These are phyloP conservation scores for Trididemnum miniatum DNA, from an alignment of 23 tunicate species.

Conservation along the genomic window DNA sequence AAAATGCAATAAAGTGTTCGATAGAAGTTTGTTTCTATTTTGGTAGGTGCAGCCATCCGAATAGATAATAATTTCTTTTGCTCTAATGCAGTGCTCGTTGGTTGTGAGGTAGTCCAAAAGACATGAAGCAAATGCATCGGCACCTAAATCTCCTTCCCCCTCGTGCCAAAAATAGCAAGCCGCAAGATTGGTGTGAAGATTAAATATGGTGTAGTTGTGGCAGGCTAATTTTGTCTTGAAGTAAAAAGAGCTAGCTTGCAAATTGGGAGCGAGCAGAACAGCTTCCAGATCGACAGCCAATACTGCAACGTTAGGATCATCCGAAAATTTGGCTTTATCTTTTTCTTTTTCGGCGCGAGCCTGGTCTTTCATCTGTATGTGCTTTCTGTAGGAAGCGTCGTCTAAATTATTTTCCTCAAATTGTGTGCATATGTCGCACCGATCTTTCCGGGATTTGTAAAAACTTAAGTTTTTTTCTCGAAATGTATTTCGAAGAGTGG, in stretches of 20 bases:
- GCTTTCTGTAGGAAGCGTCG: background rate
- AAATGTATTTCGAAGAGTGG: background rate
- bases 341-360: background rate
- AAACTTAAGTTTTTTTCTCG: too few species aligned
- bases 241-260: background rate
- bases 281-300: background rate
- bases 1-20: background rate
- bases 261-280: background rate
- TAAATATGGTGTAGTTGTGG: background rate
- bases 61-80: background rate
- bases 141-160: background rate
- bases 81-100: background rate
- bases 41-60: background rate
- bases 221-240: background rate
- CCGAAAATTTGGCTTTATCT: background rate
- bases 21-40: background rate
- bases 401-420: background rate
- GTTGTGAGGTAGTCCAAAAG: background rate
- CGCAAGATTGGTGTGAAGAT: background rate
- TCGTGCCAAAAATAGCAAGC: background rate
- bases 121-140: background rate
- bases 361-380: background rate
- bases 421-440: background rate
- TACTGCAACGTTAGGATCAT: background rate
- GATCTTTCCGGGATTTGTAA: background rate